Base-by-base conservation (phyloP, 2,888 invertebrate species). In the Euzophera pinguis region DNA sequence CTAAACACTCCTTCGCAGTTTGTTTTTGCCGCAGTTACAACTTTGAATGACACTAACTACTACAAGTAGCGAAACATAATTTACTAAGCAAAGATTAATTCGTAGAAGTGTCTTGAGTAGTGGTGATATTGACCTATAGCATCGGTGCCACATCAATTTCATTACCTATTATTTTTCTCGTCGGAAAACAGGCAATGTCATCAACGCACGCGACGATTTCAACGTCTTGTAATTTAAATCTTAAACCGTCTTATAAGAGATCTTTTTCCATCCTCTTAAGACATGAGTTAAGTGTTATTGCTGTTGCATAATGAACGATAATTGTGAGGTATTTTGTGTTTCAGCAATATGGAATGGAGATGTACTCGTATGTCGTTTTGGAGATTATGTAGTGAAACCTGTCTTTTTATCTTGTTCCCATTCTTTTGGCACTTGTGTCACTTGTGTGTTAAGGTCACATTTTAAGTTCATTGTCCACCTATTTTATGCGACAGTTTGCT, bases 121-220 rank as follows among this genome's bases (percentile, higher is more conserved):
- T 9, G 10, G n/a, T 47, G 47, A 47, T 47, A 47, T 47, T 47
- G 47, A 47, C 47, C 47, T 35, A 47, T 47, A 12, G 37, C 22
- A 22, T 37, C 8, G 35, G 37, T 47, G 37, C 22, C 37, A 47
- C 22, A 47, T 37, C 35, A 37, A 47, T 35, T 47, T 37, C 37
- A 35, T 43, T 35, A 47, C 47, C 34, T 37, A 47, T 43, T 43
- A 43, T 43, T 43, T 29, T 43, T 41, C 41, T 22, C 32, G 34
- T n/a, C 12, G n/a, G 22, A 47, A 22, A 16, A 3, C 37, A 16
- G 17, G 12, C 47, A 47, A 47, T 47, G 47, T 47, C 47, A 37
- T 22, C 12, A 47, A 5, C n/a, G 9, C 47, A 47, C 47, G 47
- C 47, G 17, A 47, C 9, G 43, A 13, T 29, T 29, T 29, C 14